Evolutionary conservation across 1,140 invertebrate genomes (phyloP).

Genomic region (Pseudachorutes palmiensis): DNA sequence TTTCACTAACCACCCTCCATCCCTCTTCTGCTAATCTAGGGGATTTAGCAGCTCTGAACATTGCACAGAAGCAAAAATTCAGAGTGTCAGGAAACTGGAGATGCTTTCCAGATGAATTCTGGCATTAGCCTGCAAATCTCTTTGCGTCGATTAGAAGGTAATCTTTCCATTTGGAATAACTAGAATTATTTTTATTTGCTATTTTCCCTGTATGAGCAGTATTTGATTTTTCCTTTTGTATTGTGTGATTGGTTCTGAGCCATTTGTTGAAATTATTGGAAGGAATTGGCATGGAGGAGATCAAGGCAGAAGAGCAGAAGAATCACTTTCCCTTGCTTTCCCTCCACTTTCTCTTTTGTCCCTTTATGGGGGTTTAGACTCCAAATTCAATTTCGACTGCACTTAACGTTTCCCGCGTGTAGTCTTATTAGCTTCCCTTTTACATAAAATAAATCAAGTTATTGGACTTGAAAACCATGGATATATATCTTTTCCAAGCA

Average conservation of each 20-base stretch:
- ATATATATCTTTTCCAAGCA: background rate
- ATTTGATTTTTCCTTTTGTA: too few relatives aligned
- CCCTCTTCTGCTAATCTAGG: background rate
- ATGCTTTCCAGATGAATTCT: too few relatives aligned
- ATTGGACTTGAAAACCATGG: background rate
- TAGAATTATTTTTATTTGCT: too few relatives aligned
- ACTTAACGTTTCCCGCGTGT: conserved; percentile 19
- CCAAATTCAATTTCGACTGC: conserved; percentile 22
- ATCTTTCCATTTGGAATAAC: too few relatives aligned
- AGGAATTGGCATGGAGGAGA: too few relatives aligned
- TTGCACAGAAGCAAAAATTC: background rate
- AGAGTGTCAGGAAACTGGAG: background rate
- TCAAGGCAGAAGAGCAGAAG: background rate
- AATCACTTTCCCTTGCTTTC: background rate
- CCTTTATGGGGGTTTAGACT: background rate
- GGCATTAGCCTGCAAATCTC: too few relatives aligned
- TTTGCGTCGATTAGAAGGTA: too few relatives aligned
- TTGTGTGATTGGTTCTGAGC: too few relatives aligned
- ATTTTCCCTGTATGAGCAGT: too few relatives aligned
- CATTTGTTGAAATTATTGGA: too few relatives aligned
- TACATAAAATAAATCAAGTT: conserved; percentile 24
- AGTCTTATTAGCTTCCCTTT: conserved; percentile 23
- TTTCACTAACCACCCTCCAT: background rate
- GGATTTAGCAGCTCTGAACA: too few relatives aligned
- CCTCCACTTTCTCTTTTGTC: background rate